A percentile compares a stretch with the other conserved stretches of the same genome.
Conservation (phyloP, 2,888 invertebrate genomes). For the Cataglyphis albicans region DNA sequence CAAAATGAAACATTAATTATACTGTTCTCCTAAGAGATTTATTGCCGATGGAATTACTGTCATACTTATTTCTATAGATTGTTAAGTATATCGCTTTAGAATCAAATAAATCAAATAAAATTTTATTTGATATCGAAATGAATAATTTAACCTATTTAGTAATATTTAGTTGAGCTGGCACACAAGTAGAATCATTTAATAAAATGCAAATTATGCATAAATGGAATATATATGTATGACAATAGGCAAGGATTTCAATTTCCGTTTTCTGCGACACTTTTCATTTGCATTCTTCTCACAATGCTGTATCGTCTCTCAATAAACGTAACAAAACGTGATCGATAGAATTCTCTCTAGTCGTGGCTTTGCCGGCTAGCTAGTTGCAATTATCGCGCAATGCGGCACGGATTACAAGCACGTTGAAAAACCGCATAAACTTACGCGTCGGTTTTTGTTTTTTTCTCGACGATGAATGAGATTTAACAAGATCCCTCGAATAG, state of each 20-base stretch:
- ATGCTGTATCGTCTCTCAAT: constrained; percentile 37
- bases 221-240: not conserved
- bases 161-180: not conserved
- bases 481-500: constrained; percentile 48
- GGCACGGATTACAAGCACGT: constrained; percentile 27
- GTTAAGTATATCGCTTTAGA: not conserved
- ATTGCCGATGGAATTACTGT: not conserved
- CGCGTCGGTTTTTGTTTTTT: not conserved
- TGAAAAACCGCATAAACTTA: constrained; percentile 47
- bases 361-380: constrained; percentile 30
- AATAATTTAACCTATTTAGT: not conserved
- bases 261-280: not conserved
- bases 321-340: constrained; percentile 46
- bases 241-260: constrained; percentile 29
- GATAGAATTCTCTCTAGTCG: constrained; percentile 22
- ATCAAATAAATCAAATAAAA: not conserved
- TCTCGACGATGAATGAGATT: constrained; percentile 56
- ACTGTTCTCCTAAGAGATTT: not conserved
- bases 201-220: not conserved
- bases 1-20: constrained; percentile 16
- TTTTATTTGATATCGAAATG: not conserved
- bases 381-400: constrained; percentile 49
- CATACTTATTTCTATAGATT: not conserved
- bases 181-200: not conserved
- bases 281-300: constrained; percentile 29